Evolutionary conservation across 2,888 invertebrate genomes (phyloP).

Genomic region (Agapostemon virescens): DNA sequence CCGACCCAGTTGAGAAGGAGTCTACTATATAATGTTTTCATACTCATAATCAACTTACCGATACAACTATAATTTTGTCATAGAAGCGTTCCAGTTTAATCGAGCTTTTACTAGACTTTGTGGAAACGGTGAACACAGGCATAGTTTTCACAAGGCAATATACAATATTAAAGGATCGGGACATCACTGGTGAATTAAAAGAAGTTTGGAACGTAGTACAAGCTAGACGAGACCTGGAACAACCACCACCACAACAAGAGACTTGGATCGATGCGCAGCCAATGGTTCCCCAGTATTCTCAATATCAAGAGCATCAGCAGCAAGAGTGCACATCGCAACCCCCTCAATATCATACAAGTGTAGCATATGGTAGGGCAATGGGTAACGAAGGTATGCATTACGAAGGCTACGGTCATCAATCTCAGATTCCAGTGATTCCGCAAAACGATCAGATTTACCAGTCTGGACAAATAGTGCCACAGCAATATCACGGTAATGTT

Average conservation of each 20-base stretch:
- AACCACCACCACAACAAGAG: constrained; percentile 77
- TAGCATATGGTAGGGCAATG: constrained; percentile 61
- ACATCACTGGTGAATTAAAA: constrained; percentile 87
- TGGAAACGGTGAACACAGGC: constrained; percentile 87
- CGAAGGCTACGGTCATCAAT: constrained; percentile 62
- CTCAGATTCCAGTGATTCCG: constrained; percentile 59
- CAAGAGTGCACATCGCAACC: constrained; percentile 67
- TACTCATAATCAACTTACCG: neutral
- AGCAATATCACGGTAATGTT: constrained; percentile 64
- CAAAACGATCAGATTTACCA: constrained; percentile 70
- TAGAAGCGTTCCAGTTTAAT: constrained; percentile 86
- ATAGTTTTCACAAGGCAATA: constrained; percentile 83
- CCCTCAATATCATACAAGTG: constrained; percentile 69
- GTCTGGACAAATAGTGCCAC: constrained; percentile 58
- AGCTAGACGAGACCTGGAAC: constrained; percentile 83
- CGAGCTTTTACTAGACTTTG: constrained; percentile 86
- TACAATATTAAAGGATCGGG: constrained; percentile 85
- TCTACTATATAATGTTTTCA: neutral
- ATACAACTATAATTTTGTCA: constrained; percentile 60
- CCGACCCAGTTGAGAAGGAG: too few species aligned
- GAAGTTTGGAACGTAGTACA: constrained; percentile 89
- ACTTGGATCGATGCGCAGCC: constrained; percentile 76
- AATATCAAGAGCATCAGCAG: constrained; percentile 66
- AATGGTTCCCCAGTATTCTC: constrained; percentile 71
- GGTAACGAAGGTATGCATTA: constrained; percentile 64